Evolutionary conservation across 2,888 invertebrate species (phyloP).

Genomic region (Eupithecia dodoneata): DNA sequence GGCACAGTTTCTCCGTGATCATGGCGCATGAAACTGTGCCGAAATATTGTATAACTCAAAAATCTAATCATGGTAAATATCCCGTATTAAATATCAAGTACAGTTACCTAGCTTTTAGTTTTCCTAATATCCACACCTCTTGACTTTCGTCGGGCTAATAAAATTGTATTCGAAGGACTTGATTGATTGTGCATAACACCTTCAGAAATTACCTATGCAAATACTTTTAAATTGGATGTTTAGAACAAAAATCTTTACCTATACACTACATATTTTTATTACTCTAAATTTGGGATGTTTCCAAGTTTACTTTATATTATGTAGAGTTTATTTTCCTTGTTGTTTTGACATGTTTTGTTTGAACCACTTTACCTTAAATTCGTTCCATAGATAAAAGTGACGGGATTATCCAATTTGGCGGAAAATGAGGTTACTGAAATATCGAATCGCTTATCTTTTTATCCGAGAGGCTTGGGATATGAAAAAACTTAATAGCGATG

Average conservation of each 20-base stretch:
- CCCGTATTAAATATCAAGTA: no score
- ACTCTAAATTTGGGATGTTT: slow-evolving; percentile 11
- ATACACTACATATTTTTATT: not conserved
- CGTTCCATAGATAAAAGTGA: not conserved
- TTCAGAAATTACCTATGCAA: not conserved
- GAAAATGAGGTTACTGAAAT: not conserved
- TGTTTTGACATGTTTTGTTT: slow-evolving; percentile 14
- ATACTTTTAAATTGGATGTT: not conserved
- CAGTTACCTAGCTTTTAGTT: no score
- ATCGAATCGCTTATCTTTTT: not conserved
- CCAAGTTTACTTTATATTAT: slow-evolving; percentile 9
- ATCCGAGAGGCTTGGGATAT: not conserved
- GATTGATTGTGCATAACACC: not conserved
- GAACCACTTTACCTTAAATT: slow-evolving; percentile 1
- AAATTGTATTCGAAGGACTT: not conserved
- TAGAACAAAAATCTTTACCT: not conserved
- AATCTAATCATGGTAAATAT: no score
- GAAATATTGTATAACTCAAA: no score
- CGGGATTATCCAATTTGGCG: not conserved
- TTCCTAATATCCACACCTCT: no score
- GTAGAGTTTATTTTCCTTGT: slow-evolving; percentile 20
- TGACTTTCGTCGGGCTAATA: not conserved
- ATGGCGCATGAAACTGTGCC: no score
- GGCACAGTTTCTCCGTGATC: no score
- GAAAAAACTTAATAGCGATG: not conserved